Conservation (phyloP, 2,888 invertebrate species). For the Chrysina gloriosa region DNA sequence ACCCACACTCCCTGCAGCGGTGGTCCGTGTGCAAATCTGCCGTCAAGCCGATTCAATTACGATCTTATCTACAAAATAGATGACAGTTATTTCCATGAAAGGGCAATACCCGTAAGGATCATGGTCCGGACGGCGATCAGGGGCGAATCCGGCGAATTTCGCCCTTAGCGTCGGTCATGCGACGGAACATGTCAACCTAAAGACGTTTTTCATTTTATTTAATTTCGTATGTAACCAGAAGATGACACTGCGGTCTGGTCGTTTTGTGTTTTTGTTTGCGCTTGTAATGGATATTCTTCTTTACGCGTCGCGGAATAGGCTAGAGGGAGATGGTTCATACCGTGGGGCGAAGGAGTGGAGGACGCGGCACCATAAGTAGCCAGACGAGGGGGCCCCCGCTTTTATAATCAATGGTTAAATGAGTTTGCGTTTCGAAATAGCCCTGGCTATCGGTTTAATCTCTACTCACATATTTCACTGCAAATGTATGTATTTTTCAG, state of each 20-base stretch:
- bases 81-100: conserved; percentile 68
- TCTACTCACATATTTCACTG: conserved; percentile 51
- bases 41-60: conserved; percentile 67
- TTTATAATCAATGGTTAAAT: conserved; percentile 52
- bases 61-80: conserved; percentile 67
- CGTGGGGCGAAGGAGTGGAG: not conserved
- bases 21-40: conserved; percentile 66
- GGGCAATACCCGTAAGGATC: conserved; percentile 64
- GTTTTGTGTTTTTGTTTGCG: conserved; percentile 51
- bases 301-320: conserved; percentile 28
- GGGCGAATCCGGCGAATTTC: conserved; percentile 49
- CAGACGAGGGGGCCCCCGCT: conserved; percentile 42
- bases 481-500: conserved; percentile 48
- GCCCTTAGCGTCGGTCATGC: conserved; percentile 54
- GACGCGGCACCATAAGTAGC: not conserved
- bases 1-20: conserved; percentile 52
- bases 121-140: conserved; percentile 50
- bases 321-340: not conserved
- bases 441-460: conserved; percentile 49
- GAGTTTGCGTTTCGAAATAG: conserved; percentile 51
- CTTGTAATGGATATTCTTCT: conserved; percentile 51
- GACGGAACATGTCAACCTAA: conserved; percentile 57
- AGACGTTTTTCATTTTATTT: conserved; percentile 62
- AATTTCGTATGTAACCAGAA: conserved; percentile 59
- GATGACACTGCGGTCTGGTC: conserved; percentile 53